Percentiles rank a stretch among this genome's conserved stretches.
Evolutionary conservation across 2,113 vertebrate genomes (phyloP).

Genomic region (Cyanocitta stelleri): DNA sequence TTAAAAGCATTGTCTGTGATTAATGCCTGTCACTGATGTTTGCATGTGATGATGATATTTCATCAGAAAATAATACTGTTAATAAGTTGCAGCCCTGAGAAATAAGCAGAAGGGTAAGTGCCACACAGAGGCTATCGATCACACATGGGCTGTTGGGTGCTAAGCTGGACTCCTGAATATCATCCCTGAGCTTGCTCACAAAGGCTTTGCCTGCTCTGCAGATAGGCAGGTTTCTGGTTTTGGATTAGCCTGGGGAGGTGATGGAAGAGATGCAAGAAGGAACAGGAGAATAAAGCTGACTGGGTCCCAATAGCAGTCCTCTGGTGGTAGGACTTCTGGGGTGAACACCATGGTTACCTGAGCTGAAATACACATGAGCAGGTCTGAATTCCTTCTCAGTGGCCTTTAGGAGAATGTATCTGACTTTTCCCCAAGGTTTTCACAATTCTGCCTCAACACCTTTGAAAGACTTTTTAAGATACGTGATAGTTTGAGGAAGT

Average conservation of each 20-base stretch:
- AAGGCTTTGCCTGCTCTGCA: background rate
- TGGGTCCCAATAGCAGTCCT: background rate
- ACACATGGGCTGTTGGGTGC: background rate
- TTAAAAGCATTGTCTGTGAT: conserved; percentile 47
- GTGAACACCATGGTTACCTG: background rate
- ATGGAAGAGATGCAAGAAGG: background rate
- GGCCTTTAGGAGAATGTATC: background rate
- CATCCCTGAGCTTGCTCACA: background rate
- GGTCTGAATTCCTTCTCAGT: background rate
- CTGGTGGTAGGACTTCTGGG: background rate
- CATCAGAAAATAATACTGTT: conserved; percentile 1
- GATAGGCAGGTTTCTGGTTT: background rate
- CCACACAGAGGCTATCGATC: background rate
- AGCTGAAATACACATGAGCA: background rate
- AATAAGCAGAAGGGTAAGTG: conserved; percentile 10
- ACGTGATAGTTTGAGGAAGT: background rate
- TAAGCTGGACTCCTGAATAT: background rate
- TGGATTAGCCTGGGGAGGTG: background rate
- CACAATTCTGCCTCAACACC: background rate
- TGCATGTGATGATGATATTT: conserved; percentile 22
- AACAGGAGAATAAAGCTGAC: background rate
- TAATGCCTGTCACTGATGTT: conserved; percentile 60
- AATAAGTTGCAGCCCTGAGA: conserved; percentile 13
- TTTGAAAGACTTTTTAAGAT: background rate
- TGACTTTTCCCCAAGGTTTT: background rate